Evolutionary conservation across 2,113 vertebrate species (phyloP).

Genomic region (Cyprinodon tularosa): DNA sequence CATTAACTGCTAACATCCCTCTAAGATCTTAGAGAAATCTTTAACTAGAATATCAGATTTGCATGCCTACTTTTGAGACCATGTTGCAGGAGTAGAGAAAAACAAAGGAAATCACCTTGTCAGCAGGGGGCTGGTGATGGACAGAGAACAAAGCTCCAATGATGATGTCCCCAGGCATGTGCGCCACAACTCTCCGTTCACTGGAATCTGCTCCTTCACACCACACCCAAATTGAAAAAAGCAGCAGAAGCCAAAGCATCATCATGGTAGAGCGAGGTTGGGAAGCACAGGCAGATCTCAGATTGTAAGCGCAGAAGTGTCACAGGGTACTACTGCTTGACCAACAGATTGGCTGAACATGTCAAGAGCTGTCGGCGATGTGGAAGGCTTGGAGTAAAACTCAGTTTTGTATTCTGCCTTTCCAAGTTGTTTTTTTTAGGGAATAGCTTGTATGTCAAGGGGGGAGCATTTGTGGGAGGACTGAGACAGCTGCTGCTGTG

Average conservation of each 20-base stretch:
- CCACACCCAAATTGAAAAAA: conserved; percentile 71
- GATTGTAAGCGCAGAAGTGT: conserved; percentile 8
- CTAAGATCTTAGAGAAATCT: neutral
- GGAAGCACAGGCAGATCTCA: conserved; percentile 24
- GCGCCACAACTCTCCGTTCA: conserved; percentile 93
- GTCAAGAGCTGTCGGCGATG: conserved; percentile 22
- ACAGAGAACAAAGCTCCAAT: conserved; percentile 98
- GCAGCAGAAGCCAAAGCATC: conserved; percentile 83
- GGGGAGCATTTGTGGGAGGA: conserved; percentile 40
- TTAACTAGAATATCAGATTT: neutral
- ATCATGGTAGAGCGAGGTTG: conserved; percentile 77
- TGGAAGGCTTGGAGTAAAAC: conserved; percentile 13
- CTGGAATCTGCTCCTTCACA: conserved; percentile 75
- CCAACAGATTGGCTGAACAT: conserved; percentile 58
- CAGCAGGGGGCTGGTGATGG: conserved; percentile 95
- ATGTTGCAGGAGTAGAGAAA: conserved; percentile 1
- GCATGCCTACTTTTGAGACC: neutral
- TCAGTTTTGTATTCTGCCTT: conserved; percentile 10
- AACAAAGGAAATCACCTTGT: conserved; percentile 82
- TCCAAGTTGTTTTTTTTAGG: conserved; percentile 6
- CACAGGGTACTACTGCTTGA: conserved; percentile 40
- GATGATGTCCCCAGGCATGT: conserved; percentile 94
- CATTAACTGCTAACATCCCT: neutral
- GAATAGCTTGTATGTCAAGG: conserved; percentile 37
- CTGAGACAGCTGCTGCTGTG: conserved; percentile 38